These are phyloP conservation scores for Parotia lawesii DNA, from an alignment of 2,113 vertebrate genomes.

Conservation along the genomic window DNA sequence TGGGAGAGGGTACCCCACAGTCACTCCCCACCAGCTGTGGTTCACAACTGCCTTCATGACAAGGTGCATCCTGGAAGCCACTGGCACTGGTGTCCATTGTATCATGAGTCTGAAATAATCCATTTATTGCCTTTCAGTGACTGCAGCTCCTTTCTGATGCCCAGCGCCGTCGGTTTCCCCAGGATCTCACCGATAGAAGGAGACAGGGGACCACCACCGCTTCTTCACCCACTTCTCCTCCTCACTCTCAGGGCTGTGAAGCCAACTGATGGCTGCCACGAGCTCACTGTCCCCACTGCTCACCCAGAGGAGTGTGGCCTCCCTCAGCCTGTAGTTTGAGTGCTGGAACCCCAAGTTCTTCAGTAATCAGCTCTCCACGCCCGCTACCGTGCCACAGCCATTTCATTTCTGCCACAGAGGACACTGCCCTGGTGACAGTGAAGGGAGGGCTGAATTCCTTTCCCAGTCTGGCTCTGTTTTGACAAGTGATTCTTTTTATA, in stretches of 20 bases:
- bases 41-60: background rate
- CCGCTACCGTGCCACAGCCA: rapidly evolving
- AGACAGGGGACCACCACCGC: background rate
- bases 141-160: background rate
- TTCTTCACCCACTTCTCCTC: background rate
- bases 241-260: background rate
- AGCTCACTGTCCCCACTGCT: background rate
- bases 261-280: background rate
- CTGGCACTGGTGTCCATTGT: rapidly evolving
- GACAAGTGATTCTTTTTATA: slow-evolving; percentile 25
- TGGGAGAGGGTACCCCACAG: background rate
- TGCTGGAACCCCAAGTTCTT: background rate
- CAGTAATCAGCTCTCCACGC: background rate
- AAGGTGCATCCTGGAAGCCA: background rate
- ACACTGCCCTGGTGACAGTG: background rate
- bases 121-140: background rate
- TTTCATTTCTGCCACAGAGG: background rate
- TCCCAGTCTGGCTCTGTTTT: slow-evolving; percentile 19
- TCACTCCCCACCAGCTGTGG: rapidly evolving
- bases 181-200: rapidly evolving
- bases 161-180: rapidly evolving
- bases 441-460: background rate
- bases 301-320: background rate
- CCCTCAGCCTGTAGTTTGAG: background rate
- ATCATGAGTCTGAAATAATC: background rate